Conservation (phyloP, 23 tunicate genomes). For the Halocynthia aurantium region DNA sequence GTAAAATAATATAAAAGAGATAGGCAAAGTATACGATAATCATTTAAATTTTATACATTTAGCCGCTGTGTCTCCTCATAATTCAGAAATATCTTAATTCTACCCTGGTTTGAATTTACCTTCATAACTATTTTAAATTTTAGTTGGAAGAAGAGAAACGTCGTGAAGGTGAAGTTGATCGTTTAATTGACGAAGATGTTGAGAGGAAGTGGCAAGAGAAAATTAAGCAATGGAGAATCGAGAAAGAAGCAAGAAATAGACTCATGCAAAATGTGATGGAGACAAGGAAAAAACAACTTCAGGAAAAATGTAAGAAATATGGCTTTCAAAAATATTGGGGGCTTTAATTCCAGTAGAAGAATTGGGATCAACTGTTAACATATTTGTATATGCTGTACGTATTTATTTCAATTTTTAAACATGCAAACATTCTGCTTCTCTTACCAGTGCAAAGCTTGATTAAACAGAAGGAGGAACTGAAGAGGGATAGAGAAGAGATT, state of each 20-base stretch:
- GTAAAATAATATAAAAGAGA: too few species aligned
- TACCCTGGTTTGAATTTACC: not conserved
- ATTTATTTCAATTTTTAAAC: too few species aligned
- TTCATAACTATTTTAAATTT: not conserved
- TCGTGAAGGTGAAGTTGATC: slow-evolving; percentile 75
- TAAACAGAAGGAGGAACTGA: slow-evolving; percentile 39
- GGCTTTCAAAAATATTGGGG: too few species aligned
- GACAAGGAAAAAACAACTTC: slow-evolving; percentile 71
- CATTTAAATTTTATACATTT: not conserved
- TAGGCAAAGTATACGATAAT: too few species aligned
- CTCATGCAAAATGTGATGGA: slow-evolving; percentile 92
- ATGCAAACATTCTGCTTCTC: not conserved
- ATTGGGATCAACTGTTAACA: too few species aligned
- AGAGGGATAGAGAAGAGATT: slow-evolving; percentile 63
- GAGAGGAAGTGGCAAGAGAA: slow-evolving; percentile 86
- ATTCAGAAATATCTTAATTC: not conserved
- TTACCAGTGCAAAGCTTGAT: slow-evolving; percentile 43
- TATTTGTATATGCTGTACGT: too few species aligned
- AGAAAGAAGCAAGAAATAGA: slow-evolving; percentile 75
- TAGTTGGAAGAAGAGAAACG: slow-evolving; percentile 67
- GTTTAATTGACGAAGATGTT: slow-evolving; percentile 72
- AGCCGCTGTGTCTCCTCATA: not conserved
- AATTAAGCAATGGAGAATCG: slow-evolving; percentile 74
- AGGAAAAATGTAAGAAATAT: slow-evolving; percentile 64
- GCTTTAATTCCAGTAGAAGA: too few species aligned